Evolutionary conservation across 2,113 vertebrate species (phyloP).

Genomic region (Phyllostomus discolor): DNA sequence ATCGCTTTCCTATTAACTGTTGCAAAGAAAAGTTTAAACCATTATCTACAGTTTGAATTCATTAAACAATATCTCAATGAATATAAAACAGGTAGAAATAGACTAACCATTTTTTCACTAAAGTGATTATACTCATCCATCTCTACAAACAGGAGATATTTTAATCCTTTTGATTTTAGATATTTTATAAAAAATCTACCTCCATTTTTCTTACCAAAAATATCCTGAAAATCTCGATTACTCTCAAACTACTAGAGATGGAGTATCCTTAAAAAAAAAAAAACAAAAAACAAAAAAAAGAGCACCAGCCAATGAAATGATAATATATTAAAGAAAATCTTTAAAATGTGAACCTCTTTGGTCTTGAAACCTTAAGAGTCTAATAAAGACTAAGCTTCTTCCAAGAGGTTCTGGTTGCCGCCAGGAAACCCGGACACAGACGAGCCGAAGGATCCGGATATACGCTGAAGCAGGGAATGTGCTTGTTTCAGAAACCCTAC

Average conservation of each 20-base stretch:
- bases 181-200: constrained; percentile 4
- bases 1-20: neutral
- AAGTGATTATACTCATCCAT: neutral
- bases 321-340: neutral
- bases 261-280: constrained; percentile 21
- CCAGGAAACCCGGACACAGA: neutral
- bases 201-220: constrained; percentile 1
- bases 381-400: neutral
- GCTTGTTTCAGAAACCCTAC: neutral
- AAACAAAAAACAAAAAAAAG: too few relatives aligned
- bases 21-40: constrained; percentile 26
- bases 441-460: constrained; percentile 3
- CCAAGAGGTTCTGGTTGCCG: neutral
- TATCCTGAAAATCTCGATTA: neutral
- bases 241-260: neutral
- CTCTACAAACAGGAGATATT: constrained; percentile 22
- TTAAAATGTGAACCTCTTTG: neutral
- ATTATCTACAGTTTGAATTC: neutral
- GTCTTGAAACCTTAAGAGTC: neutral
- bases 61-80: neutral
- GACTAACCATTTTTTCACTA: neutral
- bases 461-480: neutral
- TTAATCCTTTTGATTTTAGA: constrained; percentile 19
- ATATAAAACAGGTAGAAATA: neutral
- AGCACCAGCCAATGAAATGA: neutral